Conservation (phyloP, 2,888 invertebrate species). For the Holacanthella duospinosa region DNA sequence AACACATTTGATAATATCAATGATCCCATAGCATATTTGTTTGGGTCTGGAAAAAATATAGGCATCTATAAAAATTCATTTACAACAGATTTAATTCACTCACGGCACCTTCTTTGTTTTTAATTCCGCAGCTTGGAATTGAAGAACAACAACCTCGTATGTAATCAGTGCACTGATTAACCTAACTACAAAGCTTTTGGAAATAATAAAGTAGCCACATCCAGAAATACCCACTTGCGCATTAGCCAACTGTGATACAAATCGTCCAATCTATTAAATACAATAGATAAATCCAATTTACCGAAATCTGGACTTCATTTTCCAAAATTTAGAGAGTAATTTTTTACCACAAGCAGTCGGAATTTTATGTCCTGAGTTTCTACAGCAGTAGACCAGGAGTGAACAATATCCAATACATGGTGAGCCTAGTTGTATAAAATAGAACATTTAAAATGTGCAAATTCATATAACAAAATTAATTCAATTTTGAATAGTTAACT, state of each 20-base stretch:
- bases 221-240: constrained; percentile 17
- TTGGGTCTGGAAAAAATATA: too few relatives aligned
- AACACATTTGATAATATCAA: too few relatives aligned
- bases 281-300: not conserved
- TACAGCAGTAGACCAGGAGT: constrained; percentile 19
- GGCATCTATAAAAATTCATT: too few relatives aligned
- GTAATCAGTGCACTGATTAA: constrained; percentile 24
- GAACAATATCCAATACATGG: constrained; percentile 17
- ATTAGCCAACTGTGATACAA: constrained; percentile 16
- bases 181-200: constrained; percentile 25
- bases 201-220: constrained; percentile 25
- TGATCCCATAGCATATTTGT: too few relatives aligned
- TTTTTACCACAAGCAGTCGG: constrained; percentile 22
- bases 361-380: constrained; percentile 11
- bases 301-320: not conserved
- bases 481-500: not conserved
- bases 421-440: constrained; percentile 15
- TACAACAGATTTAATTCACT: too few relatives aligned
- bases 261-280: constrained; percentile 18
- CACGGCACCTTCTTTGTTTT: too few relatives aligned
- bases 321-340: not conserved
- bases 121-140: constrained; percentile 18
- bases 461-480: too few relatives aligned
- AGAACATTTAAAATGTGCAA: not conserved
- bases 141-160: constrained; percentile 27